Conservation (phyloP, 1,140 invertebrate genomes). For the Caenorhabditis latens region DNA sequence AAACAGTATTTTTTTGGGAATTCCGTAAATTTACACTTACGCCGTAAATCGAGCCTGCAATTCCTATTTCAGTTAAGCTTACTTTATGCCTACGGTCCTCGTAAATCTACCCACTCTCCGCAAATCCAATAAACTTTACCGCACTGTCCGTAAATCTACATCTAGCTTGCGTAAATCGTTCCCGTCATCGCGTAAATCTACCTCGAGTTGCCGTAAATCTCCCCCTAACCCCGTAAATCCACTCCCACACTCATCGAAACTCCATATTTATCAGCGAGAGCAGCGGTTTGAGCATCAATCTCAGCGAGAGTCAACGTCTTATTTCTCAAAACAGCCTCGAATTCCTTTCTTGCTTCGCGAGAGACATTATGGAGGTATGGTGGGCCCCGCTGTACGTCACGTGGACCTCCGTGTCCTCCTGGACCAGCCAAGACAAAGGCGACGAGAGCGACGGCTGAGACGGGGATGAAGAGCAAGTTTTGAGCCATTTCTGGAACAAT, state of each 20-base stretch:
- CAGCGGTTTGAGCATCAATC: not conserved
- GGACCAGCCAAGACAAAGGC: not conserved
- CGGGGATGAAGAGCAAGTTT: not conserved
- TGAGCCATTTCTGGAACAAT: constrained; percentile 17
- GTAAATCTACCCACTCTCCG: no score
- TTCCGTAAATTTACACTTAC: no score
- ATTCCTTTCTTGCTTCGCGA: not conserved
- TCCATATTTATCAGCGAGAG: not conserved
- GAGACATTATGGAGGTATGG: not conserved
- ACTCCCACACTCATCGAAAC: not conserved
- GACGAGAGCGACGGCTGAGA: not conserved
- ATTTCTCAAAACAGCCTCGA: not conserved
- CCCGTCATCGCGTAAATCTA: no score
- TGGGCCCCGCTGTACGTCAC: not conserved
- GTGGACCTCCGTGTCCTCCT: not conserved
- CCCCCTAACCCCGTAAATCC: no score
- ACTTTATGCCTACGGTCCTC: no score
- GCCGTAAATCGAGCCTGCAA: no score
- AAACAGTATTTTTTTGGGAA: no score
- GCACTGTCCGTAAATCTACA: no score
- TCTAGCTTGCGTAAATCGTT: no score
- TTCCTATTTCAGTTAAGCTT: no score
- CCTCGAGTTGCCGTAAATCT: no score
- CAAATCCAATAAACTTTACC: no score
- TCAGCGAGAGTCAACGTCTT: not conserved